Percentiles rank a stretch among this genome's conserved stretches.
Evolutionary conservation across 2,113 vertebrate species (phyloP).

Genomic region (Poeciliopsis retropinna): DNA sequence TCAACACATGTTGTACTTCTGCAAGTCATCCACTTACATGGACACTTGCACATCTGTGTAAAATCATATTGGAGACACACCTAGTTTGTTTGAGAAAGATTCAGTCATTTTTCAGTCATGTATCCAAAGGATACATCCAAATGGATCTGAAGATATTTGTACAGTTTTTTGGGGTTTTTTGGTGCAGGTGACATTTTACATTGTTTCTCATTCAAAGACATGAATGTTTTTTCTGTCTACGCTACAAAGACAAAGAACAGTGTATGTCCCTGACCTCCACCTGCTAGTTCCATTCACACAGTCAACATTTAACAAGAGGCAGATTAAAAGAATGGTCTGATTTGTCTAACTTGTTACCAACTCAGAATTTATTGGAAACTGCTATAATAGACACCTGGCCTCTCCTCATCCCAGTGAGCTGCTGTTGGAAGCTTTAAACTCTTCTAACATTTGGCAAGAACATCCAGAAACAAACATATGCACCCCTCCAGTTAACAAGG

Average conservation of each 20-base stretch:
- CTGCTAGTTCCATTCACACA: neutral
- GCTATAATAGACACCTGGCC: no score
- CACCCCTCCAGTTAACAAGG: no score
- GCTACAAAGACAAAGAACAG: neutral
- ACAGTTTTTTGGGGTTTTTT: neutral
- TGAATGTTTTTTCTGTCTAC: no score
- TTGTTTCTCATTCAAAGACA: neutral
- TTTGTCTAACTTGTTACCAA: neutral
- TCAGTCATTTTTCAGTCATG: neutral
- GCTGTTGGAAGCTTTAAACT: no score
- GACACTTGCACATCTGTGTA: neutral
- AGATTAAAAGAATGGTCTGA: neutral
- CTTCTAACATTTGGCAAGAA: no score
- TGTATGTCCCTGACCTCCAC: neutral
- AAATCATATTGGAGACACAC: neutral
- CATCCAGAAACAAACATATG: no score
- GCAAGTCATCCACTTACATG: slow-evolving; percentile 6
- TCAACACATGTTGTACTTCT: slow-evolving; percentile 8
- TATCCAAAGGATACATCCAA: neutral
- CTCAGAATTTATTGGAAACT: no score
- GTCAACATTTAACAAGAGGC: neutral
- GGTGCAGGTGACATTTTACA: neutral
- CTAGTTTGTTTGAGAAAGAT: neutral
- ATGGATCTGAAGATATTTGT: neutral
- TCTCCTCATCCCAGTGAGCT: no score